A percentile compares a stretch with the other conserved stretches of the same genome.
These are phyloP conservation scores for Nephrotoma flavescens DNA, from an alignment of 2,888 invertebrate genomes.

Conservation along the genomic window DNA sequence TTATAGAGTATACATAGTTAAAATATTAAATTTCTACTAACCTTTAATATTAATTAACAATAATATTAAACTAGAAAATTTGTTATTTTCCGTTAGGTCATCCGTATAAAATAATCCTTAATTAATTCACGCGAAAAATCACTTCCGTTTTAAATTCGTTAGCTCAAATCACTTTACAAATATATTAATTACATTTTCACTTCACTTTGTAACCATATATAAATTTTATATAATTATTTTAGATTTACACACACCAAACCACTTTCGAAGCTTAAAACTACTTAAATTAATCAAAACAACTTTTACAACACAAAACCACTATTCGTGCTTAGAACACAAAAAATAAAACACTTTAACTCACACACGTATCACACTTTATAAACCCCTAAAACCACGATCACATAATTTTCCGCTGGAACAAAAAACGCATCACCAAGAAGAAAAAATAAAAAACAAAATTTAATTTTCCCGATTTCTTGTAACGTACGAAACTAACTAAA, in stretches of 20 bases:
- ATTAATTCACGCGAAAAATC: too few species aligned
- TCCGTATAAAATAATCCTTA: too few species aligned
- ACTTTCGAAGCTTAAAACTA: not conserved
- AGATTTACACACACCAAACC: not conserved
- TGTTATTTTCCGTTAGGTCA: too few species aligned
- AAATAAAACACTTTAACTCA: not conserved
- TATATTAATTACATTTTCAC: not conserved
- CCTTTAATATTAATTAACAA: too few species aligned
- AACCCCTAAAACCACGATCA: not conserved
- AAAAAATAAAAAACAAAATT: not conserved
- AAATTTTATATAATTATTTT: not conserved
- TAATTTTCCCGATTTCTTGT: not conserved
- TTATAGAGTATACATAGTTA: too few species aligned
- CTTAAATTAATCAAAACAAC: not conserved
- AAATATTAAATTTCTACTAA: too few species aligned
- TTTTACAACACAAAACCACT: not conserved
- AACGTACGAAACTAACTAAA: not conserved
- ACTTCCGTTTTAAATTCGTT: not conserved
- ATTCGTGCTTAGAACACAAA: not conserved
- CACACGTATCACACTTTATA: not conserved
- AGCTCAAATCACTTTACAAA: not conserved
- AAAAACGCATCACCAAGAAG: too few species aligned
- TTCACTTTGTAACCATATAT: not conserved
- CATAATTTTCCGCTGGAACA: not conserved
- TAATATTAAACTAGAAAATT: too few species aligned